Percentiles rank a stretch among this genome's conserved stretches.
Evolutionary conservation across 2,797 vertebrate genomes (phyloP).

Genomic region (Silurus aristotelis): DNA sequence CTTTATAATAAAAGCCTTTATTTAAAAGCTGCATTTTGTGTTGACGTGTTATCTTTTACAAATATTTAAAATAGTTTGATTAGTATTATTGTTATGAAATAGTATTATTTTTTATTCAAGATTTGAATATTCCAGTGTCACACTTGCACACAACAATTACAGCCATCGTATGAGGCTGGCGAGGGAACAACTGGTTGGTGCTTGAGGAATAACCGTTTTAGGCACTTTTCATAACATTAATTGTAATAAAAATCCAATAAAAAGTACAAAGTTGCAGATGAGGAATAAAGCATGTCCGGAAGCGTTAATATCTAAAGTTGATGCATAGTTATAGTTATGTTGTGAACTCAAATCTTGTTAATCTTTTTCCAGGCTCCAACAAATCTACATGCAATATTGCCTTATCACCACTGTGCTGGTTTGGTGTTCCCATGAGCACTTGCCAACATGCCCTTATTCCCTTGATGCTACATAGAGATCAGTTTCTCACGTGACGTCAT

Average conservation of each 20-base stretch:
- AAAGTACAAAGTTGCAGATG: too few relatives aligned
- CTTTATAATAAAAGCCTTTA: too few relatives aligned
- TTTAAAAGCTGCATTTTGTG: too few relatives aligned
- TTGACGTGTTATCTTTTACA: too few relatives aligned
- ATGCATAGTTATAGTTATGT: background rate
- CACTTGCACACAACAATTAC: too few relatives aligned
- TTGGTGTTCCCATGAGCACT: background rate
- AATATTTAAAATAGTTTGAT: too few relatives aligned
- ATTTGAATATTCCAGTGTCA: background rate
- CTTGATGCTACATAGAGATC: conserved; percentile 12
- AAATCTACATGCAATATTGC: background rate
- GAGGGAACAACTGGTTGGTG: background rate
- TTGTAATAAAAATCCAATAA: background rate
- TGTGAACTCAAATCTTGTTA: background rate
- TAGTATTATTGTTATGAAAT: too few relatives aligned
- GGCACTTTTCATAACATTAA: background rate
- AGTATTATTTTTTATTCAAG: background rate
- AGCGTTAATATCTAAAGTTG: background rate
- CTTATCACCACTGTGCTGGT: conserved; percentile 1
- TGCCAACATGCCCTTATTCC: conserved; percentile 25
- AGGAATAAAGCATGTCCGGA: too few relatives aligned
- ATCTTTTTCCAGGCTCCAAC: too few relatives aligned
- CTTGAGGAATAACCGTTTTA: background rate
- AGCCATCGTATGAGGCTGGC: background rate
- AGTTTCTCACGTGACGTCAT: conserved; percentile 39